These are phyloP conservation scores for Pseudomyrmex concolor DNA, from an alignment of 1,140 invertebrate species.

Conservation along the genomic window DNA sequence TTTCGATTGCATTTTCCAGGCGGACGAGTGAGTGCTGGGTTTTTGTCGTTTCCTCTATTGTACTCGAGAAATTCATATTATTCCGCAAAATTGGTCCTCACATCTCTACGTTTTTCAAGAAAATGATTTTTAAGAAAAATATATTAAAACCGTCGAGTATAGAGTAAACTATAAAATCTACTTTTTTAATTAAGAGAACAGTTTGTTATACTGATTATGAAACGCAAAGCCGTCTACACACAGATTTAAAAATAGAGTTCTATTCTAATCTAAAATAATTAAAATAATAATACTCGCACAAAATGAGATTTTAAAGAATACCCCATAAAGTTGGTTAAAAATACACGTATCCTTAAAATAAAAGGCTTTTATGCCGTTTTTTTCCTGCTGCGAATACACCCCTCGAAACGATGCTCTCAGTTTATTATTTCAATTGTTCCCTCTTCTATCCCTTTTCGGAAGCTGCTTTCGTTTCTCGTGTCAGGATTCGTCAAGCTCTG, in stretches of 20 bases:
- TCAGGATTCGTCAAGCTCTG: conserved; percentile 77
- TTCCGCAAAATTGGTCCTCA: neutral
- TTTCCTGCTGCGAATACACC: neutral
- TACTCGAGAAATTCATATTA: conserved; percentile 15
- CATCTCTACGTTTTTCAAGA: neutral
- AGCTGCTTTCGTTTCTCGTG: conserved; percentile 55
- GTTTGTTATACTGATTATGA: too few relatives aligned
- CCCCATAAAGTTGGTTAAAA: too few relatives aligned
- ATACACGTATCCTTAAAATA: neutral
- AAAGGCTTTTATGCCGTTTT: neutral
- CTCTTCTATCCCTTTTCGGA: conserved; percentile 33
- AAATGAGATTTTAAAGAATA: too few relatives aligned
- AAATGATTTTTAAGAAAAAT: neutral
- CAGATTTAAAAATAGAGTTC: too few relatives aligned
- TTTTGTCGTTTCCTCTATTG: conserved; percentile 39
- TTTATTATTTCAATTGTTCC: conserved; percentile 75
- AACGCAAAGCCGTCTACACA: too few relatives aligned
- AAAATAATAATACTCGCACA: too few relatives aligned
- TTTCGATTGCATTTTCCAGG: conserved; percentile 45
- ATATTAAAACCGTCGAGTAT: neutral
- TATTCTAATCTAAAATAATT: too few relatives aligned
- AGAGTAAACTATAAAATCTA: too few relatives aligned
- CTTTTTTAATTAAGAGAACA: too few relatives aligned
- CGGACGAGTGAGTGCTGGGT: conserved; percentile 15
- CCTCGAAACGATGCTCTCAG: conserved; percentile 56